Evolutionary conservation across 1,140 invertebrate genomes (phyloP).

Genomic region (Bacillus rossius): DNA sequence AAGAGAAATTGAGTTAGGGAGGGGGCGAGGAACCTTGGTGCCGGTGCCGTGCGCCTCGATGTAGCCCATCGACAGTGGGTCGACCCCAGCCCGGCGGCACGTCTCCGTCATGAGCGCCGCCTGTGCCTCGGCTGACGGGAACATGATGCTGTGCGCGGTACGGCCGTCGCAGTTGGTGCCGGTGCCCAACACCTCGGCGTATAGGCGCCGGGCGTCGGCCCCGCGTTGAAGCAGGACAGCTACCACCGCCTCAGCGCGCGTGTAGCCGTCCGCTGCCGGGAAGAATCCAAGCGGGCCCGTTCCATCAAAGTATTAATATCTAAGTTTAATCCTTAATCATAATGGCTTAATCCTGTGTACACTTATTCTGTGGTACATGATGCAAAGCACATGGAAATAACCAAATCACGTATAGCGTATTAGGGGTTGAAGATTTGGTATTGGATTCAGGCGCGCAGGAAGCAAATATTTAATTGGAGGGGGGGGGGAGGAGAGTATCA

Average conservation of each 20-base stretch:
- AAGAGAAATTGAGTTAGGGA: no score
- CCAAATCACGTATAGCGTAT: no score
- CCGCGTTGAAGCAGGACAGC: conserved; percentile 54
- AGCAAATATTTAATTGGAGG: no score
- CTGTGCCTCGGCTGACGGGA: conserved; percentile 50
- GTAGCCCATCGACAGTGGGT: conserved; percentile 48
- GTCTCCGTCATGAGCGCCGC: conserved; percentile 46
- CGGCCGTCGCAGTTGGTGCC: conserved; percentile 51
- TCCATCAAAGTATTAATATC: no score
- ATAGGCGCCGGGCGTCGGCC: conserved; percentile 49
- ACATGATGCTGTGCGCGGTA: conserved; percentile 49
- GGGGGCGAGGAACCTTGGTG: conserved; percentile 42
- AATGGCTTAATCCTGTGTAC: no score
- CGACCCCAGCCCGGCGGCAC: conserved; percentile 47
- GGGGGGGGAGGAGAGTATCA: no score
- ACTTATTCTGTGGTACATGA: no score
- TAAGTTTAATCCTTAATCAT: no score
- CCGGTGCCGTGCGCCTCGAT: conserved; percentile 62
- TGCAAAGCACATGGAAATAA: no score
- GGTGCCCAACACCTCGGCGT: conserved; percentile 51
- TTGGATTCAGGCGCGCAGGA: no score
- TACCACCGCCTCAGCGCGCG: conserved; percentile 55
- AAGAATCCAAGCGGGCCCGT: no score
- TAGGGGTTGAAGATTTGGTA: no score
- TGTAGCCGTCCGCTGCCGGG: conserved; percentile 52